Conservation (phyloP, 2,888 invertebrate genomes). For the Xanthia icteritia region DNA sequence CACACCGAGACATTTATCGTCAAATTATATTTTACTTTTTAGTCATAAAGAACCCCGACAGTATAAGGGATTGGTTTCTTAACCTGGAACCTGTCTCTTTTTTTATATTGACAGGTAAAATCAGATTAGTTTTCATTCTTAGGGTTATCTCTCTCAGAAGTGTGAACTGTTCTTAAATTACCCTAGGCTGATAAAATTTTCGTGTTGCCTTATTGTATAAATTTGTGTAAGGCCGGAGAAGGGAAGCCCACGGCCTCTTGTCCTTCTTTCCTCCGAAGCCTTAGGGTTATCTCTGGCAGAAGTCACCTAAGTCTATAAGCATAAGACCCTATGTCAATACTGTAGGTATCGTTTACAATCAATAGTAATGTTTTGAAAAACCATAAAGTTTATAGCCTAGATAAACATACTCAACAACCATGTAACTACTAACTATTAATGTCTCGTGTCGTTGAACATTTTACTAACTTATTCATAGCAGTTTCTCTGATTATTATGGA, state of each 20-base stretch:
- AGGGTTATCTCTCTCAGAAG: background rate
- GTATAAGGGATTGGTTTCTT: background rate
- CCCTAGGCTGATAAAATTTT: background rate
- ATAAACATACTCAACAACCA: conserved; percentile 8
- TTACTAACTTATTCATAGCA: background rate
- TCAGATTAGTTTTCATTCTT: background rate
- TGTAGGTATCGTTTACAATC: background rate
- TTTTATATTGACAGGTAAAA: background rate
- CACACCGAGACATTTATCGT: background rate
- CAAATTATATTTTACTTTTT: background rate
- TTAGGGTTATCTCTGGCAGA: background rate
- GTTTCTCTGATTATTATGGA: background rate
- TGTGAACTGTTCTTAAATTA: background rate
- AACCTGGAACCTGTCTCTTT: background rate
- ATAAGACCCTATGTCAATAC: background rate
- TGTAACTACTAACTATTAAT: background rate
- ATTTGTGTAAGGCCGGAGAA: no score
- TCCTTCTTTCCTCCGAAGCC: no score
- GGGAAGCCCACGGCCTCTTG: no score
- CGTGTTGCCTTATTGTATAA: no score
- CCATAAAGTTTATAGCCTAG: conserved; percentile 19
- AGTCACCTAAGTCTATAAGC: background rate
- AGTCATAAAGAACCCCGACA: background rate
- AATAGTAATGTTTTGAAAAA: conserved; percentile 15
- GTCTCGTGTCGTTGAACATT: conserved; percentile 11